Evolutionary conservation across 2,888 invertebrate genomes (phyloP).

Genomic region (Drosophila anceps): DNA sequence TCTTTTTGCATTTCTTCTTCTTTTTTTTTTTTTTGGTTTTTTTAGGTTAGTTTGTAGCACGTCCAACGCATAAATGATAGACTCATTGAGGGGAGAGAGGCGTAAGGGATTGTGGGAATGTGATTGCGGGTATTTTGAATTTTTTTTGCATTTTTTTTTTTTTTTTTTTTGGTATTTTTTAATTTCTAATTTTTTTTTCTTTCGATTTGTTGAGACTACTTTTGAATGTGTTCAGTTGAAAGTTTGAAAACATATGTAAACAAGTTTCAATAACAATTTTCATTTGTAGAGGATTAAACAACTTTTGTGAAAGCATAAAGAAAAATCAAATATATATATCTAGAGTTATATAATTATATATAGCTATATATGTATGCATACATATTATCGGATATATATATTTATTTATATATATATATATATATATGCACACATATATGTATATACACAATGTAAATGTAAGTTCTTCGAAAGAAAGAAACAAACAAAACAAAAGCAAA

Average conservation of each 20-base stretch:
- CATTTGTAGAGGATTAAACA: conserved; percentile 63
- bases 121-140: conserved; percentile 77
- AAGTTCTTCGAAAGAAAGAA: conserved; percentile 7
- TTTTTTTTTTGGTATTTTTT: conserved; percentile 45
- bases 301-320: conserved; percentile 65
- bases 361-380: conserved; percentile 35
- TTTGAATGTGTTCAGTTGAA: conserved; percentile 77
- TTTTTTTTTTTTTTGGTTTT: conserved; percentile 7
- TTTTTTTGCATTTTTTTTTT: conserved; percentile 37
- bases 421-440: conserved; percentile 5
- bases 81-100: conserved; percentile 85
- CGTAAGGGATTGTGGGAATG: conserved; percentile 84
- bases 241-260: conserved; percentile 76
- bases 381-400: not conserved
- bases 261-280: conserved; percentile 70
- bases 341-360: conserved; percentile 42
- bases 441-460: conserved; percentile 45
- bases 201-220: conserved; percentile 75
- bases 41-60: conserved; percentile 48
- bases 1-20: conserved; percentile 9
- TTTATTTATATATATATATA: conserved; percentile 27
- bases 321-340: conserved; percentile 48
- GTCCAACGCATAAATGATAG: conserved; percentile 85
- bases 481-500: too few species aligned
- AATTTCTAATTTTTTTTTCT: conserved; percentile 48